Percentiles rank a stretch among this genome's conserved stretches.
Conservation (phyloP, 2,797 vertebrate species). For the Sebastes cheni region DNA sequence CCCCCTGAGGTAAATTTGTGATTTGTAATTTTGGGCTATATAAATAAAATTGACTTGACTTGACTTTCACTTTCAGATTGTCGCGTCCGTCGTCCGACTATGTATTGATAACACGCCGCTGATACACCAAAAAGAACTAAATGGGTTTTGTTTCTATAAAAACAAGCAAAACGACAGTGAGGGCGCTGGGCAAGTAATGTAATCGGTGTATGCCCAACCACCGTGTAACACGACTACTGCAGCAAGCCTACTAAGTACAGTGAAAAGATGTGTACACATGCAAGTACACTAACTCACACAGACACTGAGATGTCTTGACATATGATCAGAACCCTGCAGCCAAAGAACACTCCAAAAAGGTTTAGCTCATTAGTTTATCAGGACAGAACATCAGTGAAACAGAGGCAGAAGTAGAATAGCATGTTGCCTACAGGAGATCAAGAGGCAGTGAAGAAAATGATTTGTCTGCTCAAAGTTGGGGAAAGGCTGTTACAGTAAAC, state of each 20-base stretch:
- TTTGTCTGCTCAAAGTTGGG: neutral
- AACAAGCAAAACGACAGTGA: no score
- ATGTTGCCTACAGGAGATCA: constrained; percentile 11
- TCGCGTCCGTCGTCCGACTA: no score
- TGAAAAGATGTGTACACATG: neutral
- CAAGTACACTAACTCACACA: neutral
- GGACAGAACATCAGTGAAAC: constrained; percentile 8
- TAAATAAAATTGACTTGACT: no score
- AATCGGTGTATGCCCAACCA: no score
- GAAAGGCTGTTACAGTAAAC: neutral
- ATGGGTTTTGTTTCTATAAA: no score
- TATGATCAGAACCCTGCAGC: constrained; percentile 32
- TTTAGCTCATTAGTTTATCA: constrained; percentile 20
- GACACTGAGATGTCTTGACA: constrained; percentile 28
- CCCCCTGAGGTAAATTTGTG: no score
- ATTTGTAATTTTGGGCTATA: no score
- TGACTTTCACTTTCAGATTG: no score
- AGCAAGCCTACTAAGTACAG: neutral
- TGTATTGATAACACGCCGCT: no score
- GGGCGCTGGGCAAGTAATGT: no score
- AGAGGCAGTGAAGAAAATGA: constrained; percentile 7
- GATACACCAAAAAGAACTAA: no score
- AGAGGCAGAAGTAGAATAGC: constrained; percentile 6
- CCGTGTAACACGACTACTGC: no score
- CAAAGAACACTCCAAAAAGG: neutral